phyloP scores from a whole-genome alignment of 2,797 vertebrate genomes.

The Benthosema pterotum region DNA sequence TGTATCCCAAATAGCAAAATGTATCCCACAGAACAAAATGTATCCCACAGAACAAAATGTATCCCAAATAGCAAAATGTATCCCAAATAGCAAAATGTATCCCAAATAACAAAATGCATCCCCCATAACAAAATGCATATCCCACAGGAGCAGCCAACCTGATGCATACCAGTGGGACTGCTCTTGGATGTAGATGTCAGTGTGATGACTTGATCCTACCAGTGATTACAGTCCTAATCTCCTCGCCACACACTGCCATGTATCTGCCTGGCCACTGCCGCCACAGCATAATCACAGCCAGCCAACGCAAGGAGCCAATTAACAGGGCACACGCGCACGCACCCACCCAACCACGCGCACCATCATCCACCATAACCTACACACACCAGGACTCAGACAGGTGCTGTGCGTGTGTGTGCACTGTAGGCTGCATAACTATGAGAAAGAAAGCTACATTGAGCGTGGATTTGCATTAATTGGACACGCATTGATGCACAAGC shows the following conservation, averaged over 20 bases:
- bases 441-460: neutral
- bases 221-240: conserved; percentile 5
- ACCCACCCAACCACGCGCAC: conserved; percentile 34
- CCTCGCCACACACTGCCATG: neutral
- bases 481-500: neutral
- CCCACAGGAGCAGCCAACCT: no score
- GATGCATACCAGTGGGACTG: neutral
- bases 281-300: conserved; percentile 47
- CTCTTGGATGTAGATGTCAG: conserved; percentile 2
- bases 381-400: conserved; percentile 15
- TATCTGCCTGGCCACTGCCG: conserved; percentile 1
- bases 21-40: no score
- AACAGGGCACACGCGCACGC: conserved; percentile 38
- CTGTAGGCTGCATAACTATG: neutral
- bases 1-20: no score
- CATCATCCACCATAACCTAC: conserved; percentile 50
- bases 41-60: no score
- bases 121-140: no score
- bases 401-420: neutral
- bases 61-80: no score
- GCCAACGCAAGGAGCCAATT: conserved; percentile 52
- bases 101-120: no score
- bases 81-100: no score
- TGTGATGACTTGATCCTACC: neutral
- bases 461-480: neutral